phyloP scores from a whole-genome alignment of 92 coral and sea anemone genomes.

The Hydrozoanthus gracilis region DNA sequence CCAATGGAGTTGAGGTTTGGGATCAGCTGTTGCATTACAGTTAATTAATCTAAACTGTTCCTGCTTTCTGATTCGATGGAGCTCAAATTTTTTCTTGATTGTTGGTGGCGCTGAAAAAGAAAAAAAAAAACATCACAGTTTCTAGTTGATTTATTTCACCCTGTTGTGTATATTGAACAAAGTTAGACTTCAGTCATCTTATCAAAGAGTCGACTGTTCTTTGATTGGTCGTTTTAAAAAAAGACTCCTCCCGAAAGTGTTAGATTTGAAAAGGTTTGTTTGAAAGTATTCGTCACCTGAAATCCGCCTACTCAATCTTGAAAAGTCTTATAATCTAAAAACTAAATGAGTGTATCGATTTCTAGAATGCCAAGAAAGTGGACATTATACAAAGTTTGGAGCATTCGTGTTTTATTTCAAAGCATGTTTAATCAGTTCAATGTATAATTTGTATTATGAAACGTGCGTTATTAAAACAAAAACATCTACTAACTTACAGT shows the following conservation, averaged over 20 bases:
- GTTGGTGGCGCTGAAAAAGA: neutral
- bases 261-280: no score
- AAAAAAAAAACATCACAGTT: neutral
- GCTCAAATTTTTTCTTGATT: neutral
- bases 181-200: neutral
- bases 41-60: neutral
- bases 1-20: neutral
- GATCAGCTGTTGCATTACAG: conserved; percentile 5
- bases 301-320: no score
- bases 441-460: neutral
- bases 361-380: no score
- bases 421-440: neutral
- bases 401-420: neutral
- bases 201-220: neutral
- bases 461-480: neutral
- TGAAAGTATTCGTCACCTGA: no score
- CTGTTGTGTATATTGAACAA: neutral
- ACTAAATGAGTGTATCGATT: no score
- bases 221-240: no score
- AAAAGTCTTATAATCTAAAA: no score
- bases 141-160: neutral
- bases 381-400: no score
- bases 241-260: no score
- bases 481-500: conserved; percentile 4
- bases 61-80: neutral